Conservation (phyloP, 1,140 invertebrate species). For the Platorchestia sp. region DNA sequence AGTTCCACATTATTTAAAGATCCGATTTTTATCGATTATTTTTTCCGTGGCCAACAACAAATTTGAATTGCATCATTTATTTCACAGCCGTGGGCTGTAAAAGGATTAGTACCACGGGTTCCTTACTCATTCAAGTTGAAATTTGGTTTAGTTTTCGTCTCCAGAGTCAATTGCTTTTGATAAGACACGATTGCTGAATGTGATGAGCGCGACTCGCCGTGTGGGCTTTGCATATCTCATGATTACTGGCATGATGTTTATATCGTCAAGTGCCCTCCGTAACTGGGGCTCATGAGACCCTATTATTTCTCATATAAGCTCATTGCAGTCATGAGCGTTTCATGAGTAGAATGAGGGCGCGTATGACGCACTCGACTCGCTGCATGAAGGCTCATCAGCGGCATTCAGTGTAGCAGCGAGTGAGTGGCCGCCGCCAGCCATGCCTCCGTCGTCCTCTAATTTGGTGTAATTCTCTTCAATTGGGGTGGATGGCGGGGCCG, state of each 20-base stretch:
- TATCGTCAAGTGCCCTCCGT: neutral
- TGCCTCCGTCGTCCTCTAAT: neutral
- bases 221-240: neutral
- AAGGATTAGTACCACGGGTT: neutral
- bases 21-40: too few relatives aligned
- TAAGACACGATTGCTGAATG: neutral
- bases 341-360: neutral
- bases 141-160: neutral
- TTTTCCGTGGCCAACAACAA: too few relatives aligned
- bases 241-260: neutral
- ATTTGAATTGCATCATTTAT: neutral
- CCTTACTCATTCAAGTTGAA: neutral
- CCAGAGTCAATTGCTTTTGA: neutral
- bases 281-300: neutral
- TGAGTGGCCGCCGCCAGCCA: neutral
- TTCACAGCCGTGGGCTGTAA: neutral
- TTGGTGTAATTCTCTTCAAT: conserved; percentile 1
- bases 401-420: neutral
- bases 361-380: neutral
- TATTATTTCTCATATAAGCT: neutral
- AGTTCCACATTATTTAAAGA: too few relatives aligned
- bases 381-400: neutral
- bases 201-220: neutral
- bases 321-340: neutral
- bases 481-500: neutral